phyloP scores from a whole-genome alignment of 53 echinoderm and acorn worm genomes.

The Glandiceps talaboti region DNA sequence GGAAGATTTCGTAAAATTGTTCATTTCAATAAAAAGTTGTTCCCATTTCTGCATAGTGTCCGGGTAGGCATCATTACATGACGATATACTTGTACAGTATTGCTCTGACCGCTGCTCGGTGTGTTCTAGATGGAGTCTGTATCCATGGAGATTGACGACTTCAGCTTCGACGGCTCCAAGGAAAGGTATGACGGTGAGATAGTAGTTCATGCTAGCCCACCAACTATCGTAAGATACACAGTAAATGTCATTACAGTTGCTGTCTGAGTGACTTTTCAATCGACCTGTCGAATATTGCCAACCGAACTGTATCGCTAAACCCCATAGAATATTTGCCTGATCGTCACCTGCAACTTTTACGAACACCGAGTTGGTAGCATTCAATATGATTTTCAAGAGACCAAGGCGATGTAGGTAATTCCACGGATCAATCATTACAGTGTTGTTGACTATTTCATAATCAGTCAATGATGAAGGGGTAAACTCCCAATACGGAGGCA shows the following conservation, averaged over 20 bases:
- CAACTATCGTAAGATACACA: slow-evolving; percentile 25
- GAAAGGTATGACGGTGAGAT: slow-evolving; percentile 27
- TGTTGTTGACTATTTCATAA: slow-evolving; percentile 2
- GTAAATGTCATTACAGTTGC: neutral
- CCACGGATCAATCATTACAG: slow-evolving; percentile 21
- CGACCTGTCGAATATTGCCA: slow-evolving; percentile 26
- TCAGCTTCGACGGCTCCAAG: slow-evolving; percentile 26
- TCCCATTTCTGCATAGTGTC: slow-evolving; percentile 13
- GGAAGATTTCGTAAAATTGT: neutral
- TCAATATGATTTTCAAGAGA: slow-evolving; percentile 25
- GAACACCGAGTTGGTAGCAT: neutral
- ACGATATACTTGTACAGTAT: slow-evolving; percentile 14
- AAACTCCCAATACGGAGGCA: slow-evolving; percentile 20
- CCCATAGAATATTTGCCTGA: slow-evolving; percentile 25
- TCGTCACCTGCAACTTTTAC: neutral
- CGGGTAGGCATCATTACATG: slow-evolving; percentile 6
- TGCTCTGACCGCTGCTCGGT: slow-evolving; percentile 2
- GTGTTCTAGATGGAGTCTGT: neutral
- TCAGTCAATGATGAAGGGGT: slow-evolving; percentile 20
- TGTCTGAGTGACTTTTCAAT: slow-evolving; percentile 4
- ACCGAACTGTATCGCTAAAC: slow-evolving; percentile 27
- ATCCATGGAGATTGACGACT: slow-evolving; percentile 5
- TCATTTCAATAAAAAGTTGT: slow-evolving; percentile 12
- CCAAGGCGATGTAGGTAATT: slow-evolving; percentile 24
- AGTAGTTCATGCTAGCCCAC: slow-evolving; percentile 45